A percentile compares a stretch with the other conserved stretches of the same genome.
These are phyloP conservation scores for Standfussiana lucernea DNA, from an alignment of 2,888 invertebrate species.

Conservation along the genomic window DNA sequence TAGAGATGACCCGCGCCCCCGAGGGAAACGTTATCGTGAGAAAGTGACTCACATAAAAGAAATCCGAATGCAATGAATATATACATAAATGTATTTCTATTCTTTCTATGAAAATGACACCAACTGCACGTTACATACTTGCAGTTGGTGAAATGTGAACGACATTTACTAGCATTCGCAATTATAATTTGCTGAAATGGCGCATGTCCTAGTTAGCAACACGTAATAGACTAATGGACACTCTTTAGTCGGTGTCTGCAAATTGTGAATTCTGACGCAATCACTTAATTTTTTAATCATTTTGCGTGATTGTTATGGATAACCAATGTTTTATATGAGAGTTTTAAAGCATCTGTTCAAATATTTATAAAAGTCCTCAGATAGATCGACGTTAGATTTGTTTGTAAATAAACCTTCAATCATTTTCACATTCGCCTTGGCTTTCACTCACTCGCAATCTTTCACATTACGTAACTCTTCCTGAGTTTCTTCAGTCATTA, in stretches of 20 bases:
- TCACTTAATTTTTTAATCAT: conserved; percentile 52
- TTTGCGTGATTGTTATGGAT: conserved; percentile 55
- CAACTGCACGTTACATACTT: conserved; percentile 5
- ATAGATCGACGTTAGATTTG: conserved; percentile 19
- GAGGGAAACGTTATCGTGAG: conserved; percentile 73
- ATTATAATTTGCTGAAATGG: conserved; percentile 71
- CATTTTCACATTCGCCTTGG: conserved; percentile 58
- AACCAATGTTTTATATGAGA: conserved; percentile 22
- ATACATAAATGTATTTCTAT: too few relatives aligned
- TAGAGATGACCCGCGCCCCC: conserved; percentile 72
- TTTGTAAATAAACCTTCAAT: conserved; percentile 53
- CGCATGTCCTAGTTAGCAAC: conserved; percentile 69
- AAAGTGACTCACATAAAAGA: conserved; percentile 67
- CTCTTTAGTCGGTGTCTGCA: conserved; percentile 51
- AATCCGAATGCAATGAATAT: conserved; percentile 42
- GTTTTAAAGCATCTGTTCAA: not conserved
- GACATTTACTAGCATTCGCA: conserved; percentile 53
- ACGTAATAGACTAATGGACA: conserved; percentile 65
- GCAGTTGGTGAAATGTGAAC: conserved; percentile 47
- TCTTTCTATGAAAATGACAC: conserved; percentile 40
- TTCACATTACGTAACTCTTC: conserved; percentile 62
- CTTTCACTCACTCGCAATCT: conserved; percentile 57
- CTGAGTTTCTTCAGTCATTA: conserved; percentile 60
- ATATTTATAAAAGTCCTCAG: conserved; percentile 16
- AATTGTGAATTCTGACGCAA: conserved; percentile 60